These are phyloP conservation scores for Turritopsis dohrnii DNA, from an alignment of 30 jellyfish, hydroid and myxozoan genomes.

Conservation along the genomic window DNA sequence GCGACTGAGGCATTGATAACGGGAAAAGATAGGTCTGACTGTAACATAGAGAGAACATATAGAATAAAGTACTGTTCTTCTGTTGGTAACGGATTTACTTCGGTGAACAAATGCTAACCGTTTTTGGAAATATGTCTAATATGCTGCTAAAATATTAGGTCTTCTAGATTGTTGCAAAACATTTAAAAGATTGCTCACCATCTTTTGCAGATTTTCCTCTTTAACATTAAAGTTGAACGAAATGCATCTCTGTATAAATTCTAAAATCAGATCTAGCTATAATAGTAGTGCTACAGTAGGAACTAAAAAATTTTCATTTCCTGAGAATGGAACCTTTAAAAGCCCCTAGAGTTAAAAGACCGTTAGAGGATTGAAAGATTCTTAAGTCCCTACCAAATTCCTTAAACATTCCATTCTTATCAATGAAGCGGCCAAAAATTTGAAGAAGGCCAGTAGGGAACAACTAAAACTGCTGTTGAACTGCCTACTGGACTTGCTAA, in stretches of 20 bases:
- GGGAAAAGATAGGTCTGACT: background rate
- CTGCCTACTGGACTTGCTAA: background rate
- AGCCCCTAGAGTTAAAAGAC: background rate
- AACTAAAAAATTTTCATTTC: background rate
- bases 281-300: background rate
- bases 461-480: background rate
- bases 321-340: background rate
- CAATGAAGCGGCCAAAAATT: background rate
- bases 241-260: background rate
- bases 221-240: background rate
- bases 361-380: background rate
- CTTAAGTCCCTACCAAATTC: background rate
- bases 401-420: background rate
- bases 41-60: background rate
- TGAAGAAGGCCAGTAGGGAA: background rate
- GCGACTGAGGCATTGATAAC: background rate
- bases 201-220: background rate
- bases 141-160: background rate
- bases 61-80: background rate
- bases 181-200: background rate
- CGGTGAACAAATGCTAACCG: background rate
- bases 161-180: background rate
- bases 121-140: background rate
- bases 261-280: background rate
- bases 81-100: background rate